Conservation (phyloP, 1,140 invertebrate species). For the Thaumetopoea pityocampa region DNA sequence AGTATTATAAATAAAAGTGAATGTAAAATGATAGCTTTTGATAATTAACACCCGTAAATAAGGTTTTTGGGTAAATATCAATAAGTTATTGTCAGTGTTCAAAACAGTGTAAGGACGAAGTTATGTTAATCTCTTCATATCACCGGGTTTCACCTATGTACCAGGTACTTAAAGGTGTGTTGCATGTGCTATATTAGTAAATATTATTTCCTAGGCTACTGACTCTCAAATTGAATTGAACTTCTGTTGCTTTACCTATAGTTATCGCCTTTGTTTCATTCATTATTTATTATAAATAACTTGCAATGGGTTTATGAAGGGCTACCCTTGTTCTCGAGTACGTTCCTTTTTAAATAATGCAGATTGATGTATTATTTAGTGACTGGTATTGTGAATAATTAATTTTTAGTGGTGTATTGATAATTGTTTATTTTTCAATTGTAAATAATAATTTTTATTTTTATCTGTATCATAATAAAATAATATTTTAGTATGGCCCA, state of each 20-base stretch:
- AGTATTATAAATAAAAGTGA: slow-evolving; percentile 26
- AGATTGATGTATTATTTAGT: too few species aligned
- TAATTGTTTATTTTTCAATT: too few species aligned
- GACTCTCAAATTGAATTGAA: background rate
- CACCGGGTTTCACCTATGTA: slow-evolving; percentile 68
- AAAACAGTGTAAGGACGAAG: slow-evolving; percentile 62
- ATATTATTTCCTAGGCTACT: slow-evolving; percentile 4
- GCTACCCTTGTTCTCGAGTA: slow-evolving; percentile 37
- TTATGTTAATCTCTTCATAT: slow-evolving; percentile 68
- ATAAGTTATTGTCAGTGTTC: slow-evolving; percentile 52
- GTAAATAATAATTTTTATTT: too few species aligned
- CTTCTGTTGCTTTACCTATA: slow-evolving; percentile 17
- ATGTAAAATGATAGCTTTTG: slow-evolving; percentile 38
- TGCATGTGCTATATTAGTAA: slow-evolving; percentile 22
- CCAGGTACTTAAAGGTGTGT: slow-evolving; percentile 63
- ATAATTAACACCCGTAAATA: slow-evolving; percentile 26
- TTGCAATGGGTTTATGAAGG: slow-evolving; percentile 38
- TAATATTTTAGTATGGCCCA: too few species aligned
- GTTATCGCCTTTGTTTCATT: slow-evolving; percentile 30
- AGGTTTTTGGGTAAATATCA: slow-evolving; percentile 27
- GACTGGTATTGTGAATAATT: too few species aligned
- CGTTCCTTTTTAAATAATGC: slow-evolving; percentile 18
- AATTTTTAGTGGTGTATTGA: too few species aligned
- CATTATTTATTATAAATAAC: slow-evolving; percentile 48
- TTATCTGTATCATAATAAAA: too few species aligned